A percentile compares a stretch with the other conserved stretches of the same genome.
These are phyloP conservation scores for Grantiella picta DNA, from an alignment of 2,113 vertebrate genomes.

Conservation along the genomic window DNA sequence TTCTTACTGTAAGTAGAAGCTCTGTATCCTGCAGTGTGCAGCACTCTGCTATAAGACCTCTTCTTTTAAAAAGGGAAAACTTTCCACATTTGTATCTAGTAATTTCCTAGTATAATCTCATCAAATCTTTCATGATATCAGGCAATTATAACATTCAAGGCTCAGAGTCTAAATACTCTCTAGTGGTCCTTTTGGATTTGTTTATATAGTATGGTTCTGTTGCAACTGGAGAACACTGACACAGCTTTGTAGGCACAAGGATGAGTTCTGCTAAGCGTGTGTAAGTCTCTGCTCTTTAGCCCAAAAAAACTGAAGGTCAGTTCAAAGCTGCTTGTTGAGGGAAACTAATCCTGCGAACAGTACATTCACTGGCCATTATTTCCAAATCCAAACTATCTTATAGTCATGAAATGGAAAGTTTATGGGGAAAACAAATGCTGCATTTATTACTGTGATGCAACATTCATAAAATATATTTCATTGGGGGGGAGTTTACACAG, in stretches of 20 bases:
- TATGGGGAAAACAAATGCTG: slow-evolving; percentile 79
- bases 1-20: not conserved
- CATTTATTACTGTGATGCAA: slow-evolving; percentile 80
- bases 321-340: slow-evolving; percentile 59
- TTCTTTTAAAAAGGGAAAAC: not conserved
- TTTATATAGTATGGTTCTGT: not conserved
- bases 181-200: not conserved
- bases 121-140: slow-evolving; percentile 1
- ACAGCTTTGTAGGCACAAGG: slow-evolving; percentile 1
- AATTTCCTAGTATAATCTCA: slow-evolving; percentile 1
- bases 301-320: slow-evolving; percentile 70
- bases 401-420: slow-evolving; percentile 77
- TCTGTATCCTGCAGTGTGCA: not conserved
- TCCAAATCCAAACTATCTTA: slow-evolving; percentile 74
- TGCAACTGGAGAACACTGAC: not conserved
- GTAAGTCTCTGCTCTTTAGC: not conserved
- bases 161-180: slow-evolving; percentile 16
- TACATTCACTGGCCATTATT: slow-evolving; percentile 48
- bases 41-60: not conserved
- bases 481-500: slow-evolving; percentile 77
- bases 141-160: slow-evolving; percentile 5
- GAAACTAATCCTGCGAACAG: slow-evolving; percentile 61
- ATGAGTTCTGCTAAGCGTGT: slow-evolving; percentile 25
- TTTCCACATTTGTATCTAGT: not conserved
- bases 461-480: slow-evolving; percentile 84